Percentiles rank a stretch among this genome's conserved stretches.
phyloP scores from a whole-genome alignment of 2,113 vertebrate species.

The Poeciliopsis retropinna region DNA sequence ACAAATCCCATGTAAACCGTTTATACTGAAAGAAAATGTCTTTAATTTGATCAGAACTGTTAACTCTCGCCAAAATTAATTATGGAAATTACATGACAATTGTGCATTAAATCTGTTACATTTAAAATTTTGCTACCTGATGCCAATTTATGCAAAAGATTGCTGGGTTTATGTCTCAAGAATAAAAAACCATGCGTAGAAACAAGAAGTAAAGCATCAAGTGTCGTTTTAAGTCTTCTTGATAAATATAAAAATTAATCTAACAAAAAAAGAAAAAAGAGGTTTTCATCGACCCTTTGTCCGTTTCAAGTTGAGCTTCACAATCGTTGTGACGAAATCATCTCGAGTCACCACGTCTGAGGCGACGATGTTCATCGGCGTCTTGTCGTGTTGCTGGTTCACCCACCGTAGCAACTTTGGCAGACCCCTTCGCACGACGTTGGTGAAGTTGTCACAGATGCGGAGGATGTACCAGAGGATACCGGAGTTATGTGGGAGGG shows the following conservation, averaged over 20 bases:
- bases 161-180: too few relatives aligned
- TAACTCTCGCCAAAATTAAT: too few relatives aligned
- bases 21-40: too few relatives aligned
- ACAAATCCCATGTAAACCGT: too few relatives aligned
- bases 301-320: conserved; percentile 41
- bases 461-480: conserved; percentile 49
- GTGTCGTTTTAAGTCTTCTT: background rate
- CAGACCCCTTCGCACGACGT: conserved; percentile 27
- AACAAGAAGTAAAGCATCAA: background rate
- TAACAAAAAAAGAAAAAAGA: background rate
- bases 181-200: background rate
- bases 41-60: too few relatives aligned
- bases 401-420: conserved; percentile 47
- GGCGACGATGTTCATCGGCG: conserved; percentile 51
- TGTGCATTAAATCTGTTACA: too few relatives aligned
- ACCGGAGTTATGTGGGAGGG: conserved; percentile 29
- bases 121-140: too few relatives aligned
- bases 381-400: background rate
- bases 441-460: conserved; percentile 19
- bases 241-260: background rate
- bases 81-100: too few relatives aligned
- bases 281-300: background rate
- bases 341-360: conserved; percentile 57
- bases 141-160: too few relatives aligned
- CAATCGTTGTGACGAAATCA: conserved; percentile 45